phyloP scores from a whole-genome alignment of 1,140 invertebrate genomes.

The Diachasma alloeum region DNA sequence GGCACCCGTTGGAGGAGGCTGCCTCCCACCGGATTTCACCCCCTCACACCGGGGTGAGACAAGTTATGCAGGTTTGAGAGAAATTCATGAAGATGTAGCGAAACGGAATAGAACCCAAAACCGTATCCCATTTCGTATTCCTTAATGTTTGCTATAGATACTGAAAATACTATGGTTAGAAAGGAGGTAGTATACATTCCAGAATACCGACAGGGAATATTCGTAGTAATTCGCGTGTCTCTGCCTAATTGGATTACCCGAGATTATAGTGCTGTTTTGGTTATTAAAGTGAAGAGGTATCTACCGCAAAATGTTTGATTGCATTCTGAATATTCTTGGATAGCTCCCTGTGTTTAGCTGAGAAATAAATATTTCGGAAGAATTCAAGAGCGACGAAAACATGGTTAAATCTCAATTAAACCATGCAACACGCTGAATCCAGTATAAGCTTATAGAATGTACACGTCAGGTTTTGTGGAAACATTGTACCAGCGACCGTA shows the following conservation, averaged over 20 bases:
- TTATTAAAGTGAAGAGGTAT: not conserved
- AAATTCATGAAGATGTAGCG: not conserved
- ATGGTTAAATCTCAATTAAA: not conserved
- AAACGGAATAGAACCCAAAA: not conserved
- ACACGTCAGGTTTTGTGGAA: not conserved
- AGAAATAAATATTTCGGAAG: not conserved
- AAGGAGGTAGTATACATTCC: not conserved
- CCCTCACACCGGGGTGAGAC: not conserved
- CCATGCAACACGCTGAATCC: not conserved
- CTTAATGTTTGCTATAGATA: not conserved
- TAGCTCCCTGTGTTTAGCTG: not conserved
- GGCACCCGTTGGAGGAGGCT: not conserved
- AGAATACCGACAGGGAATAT: not conserved
- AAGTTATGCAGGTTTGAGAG: not conserved
- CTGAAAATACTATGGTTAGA: not conserved
- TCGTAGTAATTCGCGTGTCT: not conserved
- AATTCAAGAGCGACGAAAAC: not conserved
- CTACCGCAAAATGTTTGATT: not conserved
- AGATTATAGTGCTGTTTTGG: not conserved
- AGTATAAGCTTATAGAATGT: not conserved
- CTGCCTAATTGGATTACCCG: not conserved
- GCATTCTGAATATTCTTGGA: not conserved
- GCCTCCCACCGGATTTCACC: not conserved
- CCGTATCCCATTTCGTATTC: not conserved
- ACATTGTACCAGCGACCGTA: not conserved